A percentile compares a stretch with the other conserved stretches of the same genome.
phyloP scores from a whole-genome alignment of 2,888 invertebrate species.

The Elegia similella region DNA sequence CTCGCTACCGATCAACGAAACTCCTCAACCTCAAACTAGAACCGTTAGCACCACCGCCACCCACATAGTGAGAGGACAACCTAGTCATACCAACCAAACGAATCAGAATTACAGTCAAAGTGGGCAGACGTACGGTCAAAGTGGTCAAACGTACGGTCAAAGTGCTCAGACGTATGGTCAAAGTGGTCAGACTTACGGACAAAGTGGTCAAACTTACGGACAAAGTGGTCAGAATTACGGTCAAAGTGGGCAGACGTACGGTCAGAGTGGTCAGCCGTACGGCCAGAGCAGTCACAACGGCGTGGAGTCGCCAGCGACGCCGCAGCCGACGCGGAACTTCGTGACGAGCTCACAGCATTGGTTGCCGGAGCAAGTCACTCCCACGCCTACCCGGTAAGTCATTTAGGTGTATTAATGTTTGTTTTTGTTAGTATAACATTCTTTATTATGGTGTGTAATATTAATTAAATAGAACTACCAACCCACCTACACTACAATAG shows the following conservation, averaged over 20 bases:
- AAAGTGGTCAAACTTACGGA: neutral
- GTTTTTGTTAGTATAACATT: neutral
- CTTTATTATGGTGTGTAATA: no score
- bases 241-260: neutral
- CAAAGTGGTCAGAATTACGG: neutral
- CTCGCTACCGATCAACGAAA: conserved; percentile 32
- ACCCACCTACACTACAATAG: no score
- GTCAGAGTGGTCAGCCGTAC: conserved; percentile 20
- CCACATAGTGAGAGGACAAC: neutral
- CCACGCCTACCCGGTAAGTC: conserved; percentile 61
- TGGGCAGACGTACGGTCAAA: neutral
- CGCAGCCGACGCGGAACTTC: conserved; percentile 67
- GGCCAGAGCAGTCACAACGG: conserved; percentile 36
- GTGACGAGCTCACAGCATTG: conserved; percentile 64
- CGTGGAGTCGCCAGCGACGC: conserved; percentile 48
- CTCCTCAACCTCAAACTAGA: neutral
- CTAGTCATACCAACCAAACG: conserved; percentile 1
- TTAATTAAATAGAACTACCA: no score
- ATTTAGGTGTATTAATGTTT: no score
- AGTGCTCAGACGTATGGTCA: neutral
- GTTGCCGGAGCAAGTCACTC: conserved; percentile 68
- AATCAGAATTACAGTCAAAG: neutral
- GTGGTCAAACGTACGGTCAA: neutral
- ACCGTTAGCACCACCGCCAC: conserved; percentile 3
- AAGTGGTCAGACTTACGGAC: neutral